phyloP scores from a whole-genome alignment of 2,888 invertebrate species.

The Gastrophysa polygoni region DNA sequence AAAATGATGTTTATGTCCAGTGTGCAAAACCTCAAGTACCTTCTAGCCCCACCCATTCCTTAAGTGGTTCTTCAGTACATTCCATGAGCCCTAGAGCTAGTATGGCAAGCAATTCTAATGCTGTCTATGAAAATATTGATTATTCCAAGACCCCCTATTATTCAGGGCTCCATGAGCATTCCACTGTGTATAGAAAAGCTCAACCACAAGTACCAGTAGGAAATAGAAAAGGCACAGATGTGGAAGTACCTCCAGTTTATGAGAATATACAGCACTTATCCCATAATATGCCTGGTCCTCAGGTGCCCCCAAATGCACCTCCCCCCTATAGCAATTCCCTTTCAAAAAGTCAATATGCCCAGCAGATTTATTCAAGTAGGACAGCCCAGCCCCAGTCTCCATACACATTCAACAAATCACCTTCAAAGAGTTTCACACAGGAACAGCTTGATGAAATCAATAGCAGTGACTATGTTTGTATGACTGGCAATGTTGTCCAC shows the following conservation, averaged over 20 bases:
- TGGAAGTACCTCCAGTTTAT: conserved; percentile 63
- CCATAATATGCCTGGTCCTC: conserved; percentile 54
- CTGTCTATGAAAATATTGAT: conserved; percentile 84
- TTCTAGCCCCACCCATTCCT: conserved; percentile 65
- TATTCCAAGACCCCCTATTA: conserved; percentile 68
- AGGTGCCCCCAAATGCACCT: conserved; percentile 52
- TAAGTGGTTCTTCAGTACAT: conserved; percentile 67
- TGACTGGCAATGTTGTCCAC: conserved; percentile 73
- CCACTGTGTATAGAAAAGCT: conserved; percentile 69
- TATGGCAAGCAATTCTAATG: conserved; percentile 54
- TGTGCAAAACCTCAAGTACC: conserved; percentile 56
- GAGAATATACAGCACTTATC: conserved; percentile 54
- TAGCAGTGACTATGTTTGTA: conserved; percentile 82
- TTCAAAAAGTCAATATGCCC: conserved; percentile 34
- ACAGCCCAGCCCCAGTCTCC: conserved; percentile 41
- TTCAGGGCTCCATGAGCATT: conserved; percentile 56
- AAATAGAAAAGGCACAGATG: conserved; percentile 56
- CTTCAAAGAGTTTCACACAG: conserved; percentile 47
- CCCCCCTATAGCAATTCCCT: conserved; percentile 44
- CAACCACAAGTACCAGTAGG: conserved; percentile 81
- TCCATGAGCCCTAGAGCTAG: conserved; percentile 59
- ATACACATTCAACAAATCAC: conserved; percentile 34
- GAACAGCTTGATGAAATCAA: conserved; percentile 72
- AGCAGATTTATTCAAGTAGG: conserved; percentile 16
- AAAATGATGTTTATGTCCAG: conserved; percentile 57